Evolutionary conservation across 2,888 invertebrate genomes (phyloP).

Genomic region (Phania funesta): DNA sequence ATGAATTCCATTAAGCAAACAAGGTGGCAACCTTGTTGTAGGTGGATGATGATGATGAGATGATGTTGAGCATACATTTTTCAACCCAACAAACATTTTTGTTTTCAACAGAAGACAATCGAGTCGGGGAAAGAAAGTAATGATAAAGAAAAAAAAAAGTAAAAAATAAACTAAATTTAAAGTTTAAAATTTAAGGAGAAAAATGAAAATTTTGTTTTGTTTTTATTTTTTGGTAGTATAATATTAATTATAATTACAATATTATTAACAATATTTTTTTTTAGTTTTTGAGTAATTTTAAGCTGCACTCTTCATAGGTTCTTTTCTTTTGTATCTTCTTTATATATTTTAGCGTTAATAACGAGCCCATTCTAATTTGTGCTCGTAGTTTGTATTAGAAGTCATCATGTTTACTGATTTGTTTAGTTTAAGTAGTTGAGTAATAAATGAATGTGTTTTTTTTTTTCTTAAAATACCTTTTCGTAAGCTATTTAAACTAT

Average conservation of each 20-base stretch:
- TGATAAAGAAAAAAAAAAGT: neutral
- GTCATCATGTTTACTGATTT: slow-evolving; percentile 44
- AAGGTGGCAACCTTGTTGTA: slow-evolving; percentile 53
- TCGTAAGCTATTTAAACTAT: slow-evolving; percentile 64
- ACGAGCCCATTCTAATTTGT: slow-evolving; percentile 37
- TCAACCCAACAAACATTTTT: slow-evolving; percentile 60
- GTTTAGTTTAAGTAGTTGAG: slow-evolving; percentile 66
- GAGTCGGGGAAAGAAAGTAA: slow-evolving; percentile 40
- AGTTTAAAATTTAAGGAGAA: slow-evolving; percentile 38
- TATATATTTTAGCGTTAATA: slow-evolving; percentile 15
- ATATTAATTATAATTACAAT: slow-evolving; percentile 36
- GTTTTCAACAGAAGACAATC: slow-evolving; percentile 61
- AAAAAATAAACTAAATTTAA: neutral
- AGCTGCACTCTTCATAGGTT: slow-evolving; percentile 54
- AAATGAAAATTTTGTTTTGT: slow-evolving; percentile 33
- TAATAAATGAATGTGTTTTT: slow-evolving; percentile 66
- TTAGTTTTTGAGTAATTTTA: slow-evolving; percentile 59
- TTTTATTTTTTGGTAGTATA: slow-evolving; percentile 53
- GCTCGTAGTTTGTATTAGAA: slow-evolving; percentile 45
- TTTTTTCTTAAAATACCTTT: slow-evolving; percentile 45
- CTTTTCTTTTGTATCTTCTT: neutral
- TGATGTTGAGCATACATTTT: slow-evolving; percentile 34
- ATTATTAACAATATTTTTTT: slow-evolving; percentile 25
- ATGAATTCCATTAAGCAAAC: slow-evolving; percentile 51
- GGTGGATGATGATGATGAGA: slow-evolving; percentile 29